A percentile compares a stretch with the other conserved stretches of the same genome.
Evolutionary conservation across 1,140 invertebrate species (phyloP).

Genomic region (Trichogramma pretiosum): DNA sequence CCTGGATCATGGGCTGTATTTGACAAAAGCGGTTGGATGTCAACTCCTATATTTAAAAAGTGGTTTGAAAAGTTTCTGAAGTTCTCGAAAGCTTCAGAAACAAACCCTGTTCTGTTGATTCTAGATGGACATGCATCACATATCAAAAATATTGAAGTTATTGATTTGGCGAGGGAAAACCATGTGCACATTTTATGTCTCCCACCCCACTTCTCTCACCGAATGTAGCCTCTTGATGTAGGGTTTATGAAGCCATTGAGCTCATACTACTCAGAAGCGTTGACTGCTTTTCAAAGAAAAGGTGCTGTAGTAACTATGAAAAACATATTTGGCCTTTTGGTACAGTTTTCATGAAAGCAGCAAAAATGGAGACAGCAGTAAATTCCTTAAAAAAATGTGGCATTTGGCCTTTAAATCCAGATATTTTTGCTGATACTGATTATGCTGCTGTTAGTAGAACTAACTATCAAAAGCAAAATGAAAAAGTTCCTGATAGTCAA

Average conservation of each 20-base stretch:
- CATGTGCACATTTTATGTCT: conserved; percentile 3
- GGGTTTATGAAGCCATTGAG: neutral
- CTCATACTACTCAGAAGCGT: neutral
- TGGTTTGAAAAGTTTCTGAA: conserved; percentile 34
- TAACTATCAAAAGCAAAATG: too few species aligned
- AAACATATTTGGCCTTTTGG: conserved; percentile 32
- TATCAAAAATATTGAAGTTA: conserved; percentile 18
- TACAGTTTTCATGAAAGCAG: conserved; percentile 30
- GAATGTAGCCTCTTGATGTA: conserved; percentile 26
- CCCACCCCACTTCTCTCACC: conserved; percentile 30
- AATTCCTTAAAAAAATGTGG: conserved; percentile 34
- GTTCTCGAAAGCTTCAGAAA: conserved; percentile 14
- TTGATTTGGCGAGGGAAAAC: neutral
- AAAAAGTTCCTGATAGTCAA: too few species aligned
- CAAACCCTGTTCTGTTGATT: conserved; percentile 29
- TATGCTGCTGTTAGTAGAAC: too few species aligned
- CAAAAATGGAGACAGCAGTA: conserved; percentile 32
- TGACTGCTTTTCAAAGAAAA: neutral
- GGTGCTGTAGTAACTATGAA: conserved; percentile 11
- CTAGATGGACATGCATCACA: conserved; percentile 38
- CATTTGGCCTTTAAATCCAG: conserved; percentile 27
- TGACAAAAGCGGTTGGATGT: conserved; percentile 31
- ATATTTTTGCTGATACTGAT: conserved; percentile 2
- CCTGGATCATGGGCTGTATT: conserved; percentile 7
- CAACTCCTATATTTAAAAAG: conserved; percentile 28